phyloP scores from a whole-genome alignment of 2,113 vertebrate species.

The Jaculus jaculus region DNA sequence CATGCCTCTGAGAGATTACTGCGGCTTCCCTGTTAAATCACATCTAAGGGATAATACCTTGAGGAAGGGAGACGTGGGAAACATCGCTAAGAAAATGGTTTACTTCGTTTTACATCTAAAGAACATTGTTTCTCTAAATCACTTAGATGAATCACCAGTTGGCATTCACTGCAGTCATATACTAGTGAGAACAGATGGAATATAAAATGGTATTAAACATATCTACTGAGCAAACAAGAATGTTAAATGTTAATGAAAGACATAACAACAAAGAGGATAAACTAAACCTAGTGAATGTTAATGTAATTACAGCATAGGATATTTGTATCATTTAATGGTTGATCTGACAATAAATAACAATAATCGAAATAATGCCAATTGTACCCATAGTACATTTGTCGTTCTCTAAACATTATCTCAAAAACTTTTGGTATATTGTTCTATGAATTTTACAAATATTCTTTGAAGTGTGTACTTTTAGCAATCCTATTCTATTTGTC shows the following conservation, averaged over 20 bases:
- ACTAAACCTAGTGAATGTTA: neutral
- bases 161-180: constrained; percentile 64
- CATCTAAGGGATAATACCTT: neutral
- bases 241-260: constrained; percentile 71
- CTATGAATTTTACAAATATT: neutral
- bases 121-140: constrained; percentile 68
- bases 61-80: constrained; percentile 1
- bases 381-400: neutral
- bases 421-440: neutral
- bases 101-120: constrained; percentile 60
- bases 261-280: constrained; percentile 36
- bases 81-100: constrained; percentile 38
- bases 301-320: constrained; percentile 5
- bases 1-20: neutral
- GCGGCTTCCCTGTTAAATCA: constrained; percentile 1
- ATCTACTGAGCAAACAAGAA: constrained; percentile 56
- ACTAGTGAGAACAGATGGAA: constrained; percentile 73
- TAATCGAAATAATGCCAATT: neutral
- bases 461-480: neutral
- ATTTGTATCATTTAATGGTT: neutral
- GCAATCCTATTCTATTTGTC: neutral
- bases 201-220: constrained; percentile 66
- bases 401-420: neutral
- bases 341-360: neutral
- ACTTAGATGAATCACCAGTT: constrained; percentile 68